Conservation (phyloP, 1,140 invertebrate species). For the Drosophila ananassae region DNA sequence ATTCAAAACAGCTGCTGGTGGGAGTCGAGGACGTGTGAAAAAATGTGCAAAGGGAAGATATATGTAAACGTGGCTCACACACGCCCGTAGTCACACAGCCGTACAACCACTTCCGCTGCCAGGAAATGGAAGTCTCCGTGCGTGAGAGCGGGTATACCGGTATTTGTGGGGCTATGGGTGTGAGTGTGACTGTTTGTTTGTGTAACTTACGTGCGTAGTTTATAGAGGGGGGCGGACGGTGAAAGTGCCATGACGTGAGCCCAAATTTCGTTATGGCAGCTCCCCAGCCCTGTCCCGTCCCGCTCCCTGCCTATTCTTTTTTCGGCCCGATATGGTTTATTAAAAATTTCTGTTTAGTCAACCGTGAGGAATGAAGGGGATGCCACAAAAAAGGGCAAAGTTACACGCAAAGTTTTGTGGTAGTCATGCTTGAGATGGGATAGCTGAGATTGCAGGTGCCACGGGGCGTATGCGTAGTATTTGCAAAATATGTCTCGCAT, state of each 20-base stretch:
- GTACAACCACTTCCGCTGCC: conserved; percentile 37
- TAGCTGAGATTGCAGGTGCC: conserved; percentile 21
- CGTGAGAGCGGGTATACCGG: conserved; percentile 25
- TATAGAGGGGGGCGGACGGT: not conserved
- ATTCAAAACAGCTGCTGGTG: conserved; percentile 68
- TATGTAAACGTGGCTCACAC: conserved; percentile 45
- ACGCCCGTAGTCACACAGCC: conserved; percentile 5
- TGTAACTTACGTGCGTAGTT: conserved; percentile 52
- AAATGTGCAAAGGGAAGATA: conserved; percentile 51
- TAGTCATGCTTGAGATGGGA: conserved; percentile 26
- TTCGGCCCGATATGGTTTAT: conserved; percentile 34
- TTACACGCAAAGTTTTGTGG: conserved; percentile 10
- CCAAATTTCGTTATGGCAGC: conserved; percentile 15
- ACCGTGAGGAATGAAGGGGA: conserved; percentile 17
- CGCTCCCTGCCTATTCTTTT: not conserved
- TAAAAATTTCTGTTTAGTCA: conserved; percentile 35
- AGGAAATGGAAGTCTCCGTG: conserved; percentile 59
- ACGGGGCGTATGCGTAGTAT: conserved; percentile 7
- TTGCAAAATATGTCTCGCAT: not conserved
- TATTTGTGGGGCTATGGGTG: not conserved
- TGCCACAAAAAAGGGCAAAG: conserved; percentile 4
- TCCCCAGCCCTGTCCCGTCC: not conserved
- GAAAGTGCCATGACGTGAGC: not conserved
- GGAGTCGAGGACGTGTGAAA: conserved; percentile 60
- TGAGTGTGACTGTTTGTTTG: conserved; percentile 23